Conservation (phyloP, 2,797 vertebrate genomes). For the Numenius phaeopus region DNA sequence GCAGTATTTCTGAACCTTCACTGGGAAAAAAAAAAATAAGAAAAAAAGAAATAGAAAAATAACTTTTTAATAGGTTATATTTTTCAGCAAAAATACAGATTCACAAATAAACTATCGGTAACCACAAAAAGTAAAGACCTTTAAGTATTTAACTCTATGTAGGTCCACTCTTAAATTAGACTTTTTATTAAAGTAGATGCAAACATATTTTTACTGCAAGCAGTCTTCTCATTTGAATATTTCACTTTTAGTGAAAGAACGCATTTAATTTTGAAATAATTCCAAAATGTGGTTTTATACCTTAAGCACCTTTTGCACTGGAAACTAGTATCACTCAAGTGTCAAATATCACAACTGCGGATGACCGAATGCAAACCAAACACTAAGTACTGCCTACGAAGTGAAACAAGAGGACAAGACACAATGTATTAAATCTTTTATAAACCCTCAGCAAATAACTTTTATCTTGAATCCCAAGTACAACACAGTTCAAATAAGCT, state of each 20-base stretch:
- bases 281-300: background rate
- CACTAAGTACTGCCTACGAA: background rate
- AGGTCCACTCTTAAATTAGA: background rate
- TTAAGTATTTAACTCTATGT: background rate
- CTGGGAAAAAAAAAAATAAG: fast-evolving
- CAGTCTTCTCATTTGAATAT: background rate
- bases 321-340: background rate
- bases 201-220: background rate
- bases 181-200: background rate
- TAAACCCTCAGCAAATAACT: background rate
- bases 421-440: background rate
- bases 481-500: background rate
- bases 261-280: background rate
- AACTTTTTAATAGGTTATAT: background rate
- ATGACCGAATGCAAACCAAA: background rate
- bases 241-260: background rate
- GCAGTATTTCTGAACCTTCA: background rate
- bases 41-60: background rate
- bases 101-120: background rate
- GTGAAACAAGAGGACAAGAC: background rate
- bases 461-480: background rate
- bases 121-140: background rate
- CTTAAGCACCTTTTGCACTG: background rate
- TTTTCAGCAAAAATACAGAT: background rate
- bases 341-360: background rate